Evolutionary conservation across 2,888 invertebrate species (phyloP).

Genomic region (Trilocha varians): DNA sequence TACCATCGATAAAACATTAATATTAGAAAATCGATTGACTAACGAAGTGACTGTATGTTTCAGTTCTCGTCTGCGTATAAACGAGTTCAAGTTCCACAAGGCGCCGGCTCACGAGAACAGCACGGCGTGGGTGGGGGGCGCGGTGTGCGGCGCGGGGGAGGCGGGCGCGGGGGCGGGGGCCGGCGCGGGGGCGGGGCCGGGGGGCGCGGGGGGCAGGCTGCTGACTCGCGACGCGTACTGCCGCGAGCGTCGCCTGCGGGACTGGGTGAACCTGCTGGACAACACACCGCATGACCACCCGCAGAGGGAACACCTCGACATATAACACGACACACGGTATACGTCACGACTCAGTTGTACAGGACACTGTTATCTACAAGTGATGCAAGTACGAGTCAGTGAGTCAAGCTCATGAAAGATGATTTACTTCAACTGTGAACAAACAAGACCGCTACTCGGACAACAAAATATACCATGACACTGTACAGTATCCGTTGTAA

Average conservation of each 20-base stretch:
- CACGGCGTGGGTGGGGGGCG: conserved; percentile 88
- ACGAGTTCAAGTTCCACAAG: conserved; percentile 81
- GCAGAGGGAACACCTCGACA: conserved; percentile 50
- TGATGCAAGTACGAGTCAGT: too few relatives aligned
- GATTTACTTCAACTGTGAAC: too few relatives aligned
- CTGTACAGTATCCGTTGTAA: too few relatives aligned
- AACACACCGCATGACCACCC: conserved; percentile 56
- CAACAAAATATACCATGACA: too few relatives aligned
- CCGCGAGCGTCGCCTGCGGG: conserved; percentile 69
- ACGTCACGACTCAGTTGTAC: too few relatives aligned
- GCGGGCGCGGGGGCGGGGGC: conserved; percentile 83
- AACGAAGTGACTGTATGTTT: conserved; percentile 5
- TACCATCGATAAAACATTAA: too few relatives aligned
- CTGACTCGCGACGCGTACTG: conserved; percentile 74
- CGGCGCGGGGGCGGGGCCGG: too few relatives aligned
- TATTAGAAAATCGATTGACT: too few relatives aligned
- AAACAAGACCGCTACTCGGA: too few relatives aligned
- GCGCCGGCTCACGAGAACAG: conserved; percentile 85
- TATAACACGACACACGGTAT: conserved; percentile 3
- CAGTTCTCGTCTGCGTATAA: conserved; percentile 29
- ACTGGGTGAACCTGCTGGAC: conserved; percentile 76
- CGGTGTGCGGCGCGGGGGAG: conserved; percentile 88
- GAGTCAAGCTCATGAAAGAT: too few relatives aligned
- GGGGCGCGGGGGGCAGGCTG: conserved; percentile 80
- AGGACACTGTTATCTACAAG: too few relatives aligned